phyloP scores from a whole-genome alignment of 2,888 invertebrate genomes.

The Danaus chrysippus region DNA sequence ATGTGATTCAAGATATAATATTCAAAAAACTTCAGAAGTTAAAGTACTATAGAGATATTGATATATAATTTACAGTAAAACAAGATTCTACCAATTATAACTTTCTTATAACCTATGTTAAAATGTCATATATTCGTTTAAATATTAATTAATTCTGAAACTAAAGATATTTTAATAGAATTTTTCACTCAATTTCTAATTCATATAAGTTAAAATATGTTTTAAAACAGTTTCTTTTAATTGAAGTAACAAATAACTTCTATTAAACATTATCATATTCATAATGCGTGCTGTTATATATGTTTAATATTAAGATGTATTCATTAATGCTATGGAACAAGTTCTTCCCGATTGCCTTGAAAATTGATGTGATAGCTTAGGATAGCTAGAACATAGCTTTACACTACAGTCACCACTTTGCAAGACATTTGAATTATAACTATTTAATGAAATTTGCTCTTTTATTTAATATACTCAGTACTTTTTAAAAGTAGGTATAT shows the following conservation, averaged over 20 bases:
- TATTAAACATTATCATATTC: neutral
- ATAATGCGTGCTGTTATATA: neutral
- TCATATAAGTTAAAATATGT: too few relatives aligned
- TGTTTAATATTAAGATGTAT: neutral
- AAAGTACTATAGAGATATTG: too few relatives aligned
- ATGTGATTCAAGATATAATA: too few relatives aligned
- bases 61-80: too few relatives aligned
- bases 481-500: neutral
- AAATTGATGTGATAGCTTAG: constrained; percentile 33
- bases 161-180: too few relatives aligned
- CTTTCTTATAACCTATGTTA: too few relatives aligned
- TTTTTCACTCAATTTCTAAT: too few relatives aligned
- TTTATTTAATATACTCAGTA: constrained; percentile 28
- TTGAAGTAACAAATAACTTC: neutral
- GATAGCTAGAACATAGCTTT: constrained; percentile 33
- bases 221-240: too few relatives aligned
- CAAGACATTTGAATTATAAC: constrained; percentile 32
- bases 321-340: constrained; percentile 31
- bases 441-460: constrained; percentile 36
- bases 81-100: too few relatives aligned
- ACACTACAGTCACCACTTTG: constrained; percentile 47
- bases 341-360: constrained; percentile 58
- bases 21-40: too few relatives aligned
- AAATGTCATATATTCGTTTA: too few relatives aligned
- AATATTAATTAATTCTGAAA: too few relatives aligned